Conservation (phyloP, 2,888 invertebrate genomes). For the Philaethria dido region DNA sequence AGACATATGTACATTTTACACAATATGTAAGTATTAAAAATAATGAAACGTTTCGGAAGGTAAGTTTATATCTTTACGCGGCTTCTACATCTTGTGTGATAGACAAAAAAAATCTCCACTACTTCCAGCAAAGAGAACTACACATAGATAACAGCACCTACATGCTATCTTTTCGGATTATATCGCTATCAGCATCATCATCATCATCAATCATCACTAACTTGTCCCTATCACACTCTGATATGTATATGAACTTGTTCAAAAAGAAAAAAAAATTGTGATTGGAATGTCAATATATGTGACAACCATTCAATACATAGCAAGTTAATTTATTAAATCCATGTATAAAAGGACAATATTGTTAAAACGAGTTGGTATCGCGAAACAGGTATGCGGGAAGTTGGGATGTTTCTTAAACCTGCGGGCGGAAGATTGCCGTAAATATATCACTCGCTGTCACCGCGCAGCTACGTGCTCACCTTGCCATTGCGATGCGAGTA, state of each 20-base stretch:
- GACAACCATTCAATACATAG: neutral
- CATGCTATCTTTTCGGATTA: too few species aligned
- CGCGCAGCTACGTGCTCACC: slow-evolving; percentile 56
- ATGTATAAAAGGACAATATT: slow-evolving; percentile 8
- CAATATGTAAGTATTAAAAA: neutral
- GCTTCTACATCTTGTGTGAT: too few species aligned
- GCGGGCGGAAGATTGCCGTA: slow-evolving; percentile 57
- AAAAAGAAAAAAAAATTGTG: too few species aligned
- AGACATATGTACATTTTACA: neutral
- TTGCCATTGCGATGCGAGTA: slow-evolving; percentile 43
- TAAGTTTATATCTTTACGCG: too few species aligned
- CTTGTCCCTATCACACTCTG: too few species aligned
- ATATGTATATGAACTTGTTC: too few species aligned
- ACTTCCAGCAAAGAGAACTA: too few species aligned
- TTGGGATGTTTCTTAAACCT: slow-evolving; percentile 59
- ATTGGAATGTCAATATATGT: neutral
- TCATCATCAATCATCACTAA: too few species aligned
- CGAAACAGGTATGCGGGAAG: slow-evolving; percentile 55
- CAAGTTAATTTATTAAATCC: slow-evolving; percentile 3
- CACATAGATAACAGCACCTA: too few species aligned
- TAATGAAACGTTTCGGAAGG: too few species aligned
- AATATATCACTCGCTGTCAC: slow-evolving; percentile 64
- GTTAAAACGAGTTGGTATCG: slow-evolving; percentile 38
- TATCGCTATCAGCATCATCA: too few species aligned
- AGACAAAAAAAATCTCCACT: too few species aligned